phyloP scores from a whole-genome alignment of 2,797 vertebrate species.

The Neomorphus geoffroyi region DNA sequence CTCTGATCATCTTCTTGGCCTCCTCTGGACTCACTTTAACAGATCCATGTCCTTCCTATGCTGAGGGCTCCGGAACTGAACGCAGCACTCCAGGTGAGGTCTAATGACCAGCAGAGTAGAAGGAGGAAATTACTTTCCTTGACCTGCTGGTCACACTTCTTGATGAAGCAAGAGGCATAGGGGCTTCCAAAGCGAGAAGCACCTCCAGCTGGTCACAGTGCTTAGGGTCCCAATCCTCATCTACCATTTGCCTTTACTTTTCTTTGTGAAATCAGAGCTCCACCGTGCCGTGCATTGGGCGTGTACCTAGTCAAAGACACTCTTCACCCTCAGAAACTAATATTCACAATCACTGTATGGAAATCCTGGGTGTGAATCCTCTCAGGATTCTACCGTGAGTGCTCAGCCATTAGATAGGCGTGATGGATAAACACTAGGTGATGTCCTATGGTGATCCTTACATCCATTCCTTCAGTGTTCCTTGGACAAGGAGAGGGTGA shows the following conservation, averaged over 20 bases:
- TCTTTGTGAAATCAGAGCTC: neutral
- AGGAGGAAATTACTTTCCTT: no score
- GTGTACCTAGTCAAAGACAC: neutral
- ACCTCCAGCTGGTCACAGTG: neutral
- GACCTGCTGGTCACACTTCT: no score
- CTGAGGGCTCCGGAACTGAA: no score
- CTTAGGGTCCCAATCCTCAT: neutral
- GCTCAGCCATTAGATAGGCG: neutral
- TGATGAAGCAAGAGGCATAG: neutral
- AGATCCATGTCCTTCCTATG: no score
- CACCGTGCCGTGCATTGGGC: neutral
- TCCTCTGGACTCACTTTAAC: no score
- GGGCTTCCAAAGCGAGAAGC: neutral
- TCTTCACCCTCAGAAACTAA: neutral
- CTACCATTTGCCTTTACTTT: accelerated
- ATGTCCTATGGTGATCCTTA: neutral
- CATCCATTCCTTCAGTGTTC: neutral
- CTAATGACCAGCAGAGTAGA: no score
- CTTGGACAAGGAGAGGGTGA: neutral
- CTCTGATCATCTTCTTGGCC: no score
- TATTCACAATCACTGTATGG: accelerated
- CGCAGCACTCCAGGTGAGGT: no score
- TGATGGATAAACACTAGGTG: neutral
- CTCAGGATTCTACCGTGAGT: neutral
- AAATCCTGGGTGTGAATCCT: neutral